Evolutionary conservation across 2,113 vertebrate genomes (phyloP), one percentile per base, ranked within the genome.

Genomic region (Okapia johnstoni): DNA sequence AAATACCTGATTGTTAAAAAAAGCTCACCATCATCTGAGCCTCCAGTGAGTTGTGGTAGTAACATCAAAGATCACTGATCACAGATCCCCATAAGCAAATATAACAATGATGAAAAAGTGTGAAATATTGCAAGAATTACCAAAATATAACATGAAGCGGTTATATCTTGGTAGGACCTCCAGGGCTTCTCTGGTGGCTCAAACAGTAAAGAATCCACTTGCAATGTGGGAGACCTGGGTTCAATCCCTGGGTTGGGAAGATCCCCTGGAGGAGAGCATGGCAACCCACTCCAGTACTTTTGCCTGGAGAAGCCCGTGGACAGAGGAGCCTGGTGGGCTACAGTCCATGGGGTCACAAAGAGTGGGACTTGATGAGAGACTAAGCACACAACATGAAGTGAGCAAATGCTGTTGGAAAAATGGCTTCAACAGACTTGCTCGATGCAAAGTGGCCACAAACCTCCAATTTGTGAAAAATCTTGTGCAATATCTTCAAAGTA

Each of bases 331-430:
- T 70, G 19, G 21, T 70, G n/a, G n/a, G 66, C 66, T 23, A 23
- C 19, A 40, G 66, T 23, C 66, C 66, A 23, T 3, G 5, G 66
- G 19, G 66, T 70, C 66, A 40, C n/a, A 23, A 12, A 40, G 66
- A 40, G 1, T 23, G 6, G 21, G 66, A 6, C n/a, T 6, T 2
- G 2, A 40, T 40, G 19, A 70, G 66, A 1, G 4, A 70, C 2
- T 6, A 6, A 40, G 19, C 66, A 23, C 10, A 70, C 19, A 23
- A 3, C 17, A 11, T 23, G 63, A 83, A 83, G 80, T 16, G 52
- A 40, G 80, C 33, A 15, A 26, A 25, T 26, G 12, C 52, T 55
- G 7, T 40, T 26, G 52, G 80, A 15, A 83, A 55, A 25, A 40
- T 36, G 52, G 52, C 13, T 25, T 36, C 23, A 1, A 3, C 15